phyloP scores from a whole-genome alignment of 2,797 vertebrate genomes.

The Poliocrania exsul region DNA sequence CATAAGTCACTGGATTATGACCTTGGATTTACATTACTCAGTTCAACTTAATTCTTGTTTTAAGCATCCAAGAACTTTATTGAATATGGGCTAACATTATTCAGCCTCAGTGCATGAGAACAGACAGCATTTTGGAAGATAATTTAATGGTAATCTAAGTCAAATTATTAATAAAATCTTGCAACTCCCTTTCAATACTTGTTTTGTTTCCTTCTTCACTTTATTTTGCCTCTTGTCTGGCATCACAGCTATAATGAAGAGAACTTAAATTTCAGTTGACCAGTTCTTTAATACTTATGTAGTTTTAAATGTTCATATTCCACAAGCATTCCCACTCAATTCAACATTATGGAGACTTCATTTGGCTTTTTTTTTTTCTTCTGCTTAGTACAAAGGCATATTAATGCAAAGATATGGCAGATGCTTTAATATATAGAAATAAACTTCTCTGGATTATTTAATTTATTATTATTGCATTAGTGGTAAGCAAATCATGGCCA shows the following conservation, averaged over 20 bases:
- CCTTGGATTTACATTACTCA: background rate
- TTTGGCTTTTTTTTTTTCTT: background rate
- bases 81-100: background rate
- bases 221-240: background rate
- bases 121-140: background rate
- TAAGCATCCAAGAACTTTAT: background rate
- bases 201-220: background rate
- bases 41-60: background rate
- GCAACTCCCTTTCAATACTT: background rate
- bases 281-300: background rate
- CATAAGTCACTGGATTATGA: background rate
- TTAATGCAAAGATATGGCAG: background rate
- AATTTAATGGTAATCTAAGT: background rate
- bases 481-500: background rate
- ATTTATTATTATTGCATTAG: background rate
- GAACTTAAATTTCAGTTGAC: background rate
- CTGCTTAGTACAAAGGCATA: background rate
- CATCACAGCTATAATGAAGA: background rate
- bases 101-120: background rate
- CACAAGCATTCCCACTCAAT: background rate
- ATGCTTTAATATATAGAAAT: background rate
- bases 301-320: background rate
- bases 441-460: background rate
- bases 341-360: background rate
- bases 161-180: background rate